Percentiles rank a stretch among this genome's conserved stretches.
phyloP scores from a whole-genome alignment of 2,797 vertebrate genomes.

The Cryptoprocta ferox region DNA sequence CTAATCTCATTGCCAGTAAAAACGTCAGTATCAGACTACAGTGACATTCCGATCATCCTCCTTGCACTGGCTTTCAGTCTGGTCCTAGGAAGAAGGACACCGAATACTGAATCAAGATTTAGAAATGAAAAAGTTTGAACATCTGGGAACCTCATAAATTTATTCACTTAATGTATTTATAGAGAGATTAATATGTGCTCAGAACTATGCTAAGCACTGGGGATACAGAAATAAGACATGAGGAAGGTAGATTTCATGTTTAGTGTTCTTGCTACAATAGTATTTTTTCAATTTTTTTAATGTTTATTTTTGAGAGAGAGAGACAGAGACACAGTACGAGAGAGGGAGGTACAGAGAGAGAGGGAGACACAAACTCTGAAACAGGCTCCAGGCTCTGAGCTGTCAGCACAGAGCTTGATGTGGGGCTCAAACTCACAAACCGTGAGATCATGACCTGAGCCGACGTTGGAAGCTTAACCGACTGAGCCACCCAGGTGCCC shows the following conservation, averaged over 20 bases:
- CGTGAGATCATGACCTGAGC: too few relatives aligned
- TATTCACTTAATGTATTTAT: not conserved
- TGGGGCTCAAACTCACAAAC: too few relatives aligned
- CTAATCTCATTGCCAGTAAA: constrained; percentile 1
- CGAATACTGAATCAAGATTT: constrained; percentile 17
- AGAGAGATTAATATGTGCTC: not conserved
- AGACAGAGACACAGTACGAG: too few relatives aligned
- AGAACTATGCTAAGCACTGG: not conserved
- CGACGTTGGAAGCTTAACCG: too few relatives aligned
- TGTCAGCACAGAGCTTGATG: too few relatives aligned
- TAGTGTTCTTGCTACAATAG: not conserved
- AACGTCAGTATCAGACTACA: not conserved
- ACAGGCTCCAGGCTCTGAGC: too few relatives aligned
- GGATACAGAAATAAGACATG: not conserved
- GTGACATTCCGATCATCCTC: not conserved
- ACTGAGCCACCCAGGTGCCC: too few relatives aligned
- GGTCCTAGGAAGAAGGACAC: not conserved
- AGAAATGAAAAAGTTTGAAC: not conserved
- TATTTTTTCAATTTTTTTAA: too few relatives aligned
- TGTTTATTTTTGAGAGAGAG: too few relatives aligned
- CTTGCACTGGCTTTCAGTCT: not conserved
- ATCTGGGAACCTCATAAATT: not conserved
- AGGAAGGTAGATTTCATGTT: not conserved
- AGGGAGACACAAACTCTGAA: too few relatives aligned
- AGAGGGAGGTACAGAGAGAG: too few relatives aligned